These are phyloP conservation scores for Gadus macrocephalus DNA, from an alignment of 2,113 vertebrate genomes.

Conservation along the genomic window DNA sequence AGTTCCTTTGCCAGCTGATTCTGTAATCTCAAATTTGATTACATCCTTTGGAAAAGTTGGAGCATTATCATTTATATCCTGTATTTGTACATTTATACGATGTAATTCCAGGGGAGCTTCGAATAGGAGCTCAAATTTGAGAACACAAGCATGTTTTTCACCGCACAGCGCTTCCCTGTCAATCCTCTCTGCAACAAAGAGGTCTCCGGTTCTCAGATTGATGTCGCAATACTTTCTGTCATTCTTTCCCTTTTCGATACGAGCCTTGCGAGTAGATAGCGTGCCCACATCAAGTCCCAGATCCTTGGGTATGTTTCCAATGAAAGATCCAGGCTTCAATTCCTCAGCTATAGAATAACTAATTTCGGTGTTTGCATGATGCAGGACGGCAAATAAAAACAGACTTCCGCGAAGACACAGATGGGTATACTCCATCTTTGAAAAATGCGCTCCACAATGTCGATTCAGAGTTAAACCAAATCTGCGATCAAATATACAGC, in stretches of 20 bases:
- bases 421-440: constrained; percentile 1
- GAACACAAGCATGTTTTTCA: constrained; percentile 50
- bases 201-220: constrained; percentile 50
- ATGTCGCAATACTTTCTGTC: constrained; percentile 62
- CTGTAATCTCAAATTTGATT: constrained; percentile 60
- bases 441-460: constrained; percentile 15
- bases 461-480: neutral
- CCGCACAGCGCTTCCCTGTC: constrained; percentile 73
- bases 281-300: constrained; percentile 56
- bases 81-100: constrained; percentile 56
- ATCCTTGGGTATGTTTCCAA: constrained; percentile 73
- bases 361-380: constrained; percentile 51
- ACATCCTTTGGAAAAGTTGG: constrained; percentile 33
- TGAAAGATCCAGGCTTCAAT: constrained; percentile 64
- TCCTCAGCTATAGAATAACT: constrained; percentile 68
- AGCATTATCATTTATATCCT: constrained; percentile 73
- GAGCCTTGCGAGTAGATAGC: constrained; percentile 56
- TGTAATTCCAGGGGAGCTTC: constrained; percentile 69
- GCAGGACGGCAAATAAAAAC: constrained; percentile 18
- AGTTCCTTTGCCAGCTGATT: constrained; percentile 55
- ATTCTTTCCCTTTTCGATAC: constrained; percentile 44
- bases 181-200: constrained; percentile 59
- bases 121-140: constrained; percentile 68
- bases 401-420: neutral
- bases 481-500: neutral